phyloP scores from a whole-genome alignment of 2,113 vertebrate genomes.

The Morone saxatilis region DNA sequence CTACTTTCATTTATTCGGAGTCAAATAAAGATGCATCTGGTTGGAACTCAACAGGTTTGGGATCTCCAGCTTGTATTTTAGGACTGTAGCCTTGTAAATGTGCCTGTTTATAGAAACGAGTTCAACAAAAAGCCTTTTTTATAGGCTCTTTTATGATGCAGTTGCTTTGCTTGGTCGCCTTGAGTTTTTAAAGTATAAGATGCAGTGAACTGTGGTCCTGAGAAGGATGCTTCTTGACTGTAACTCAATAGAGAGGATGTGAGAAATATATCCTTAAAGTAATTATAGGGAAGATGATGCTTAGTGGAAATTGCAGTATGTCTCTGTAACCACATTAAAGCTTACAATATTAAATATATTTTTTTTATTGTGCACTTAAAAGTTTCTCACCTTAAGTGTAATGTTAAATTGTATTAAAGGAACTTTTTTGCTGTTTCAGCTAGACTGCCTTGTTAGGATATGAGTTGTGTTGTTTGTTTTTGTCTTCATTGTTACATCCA shows the following conservation, averaged over 20 bases:
- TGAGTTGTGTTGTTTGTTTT: slow-evolving; percentile 8
- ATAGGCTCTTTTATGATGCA: not conserved
- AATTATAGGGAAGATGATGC: slow-evolving; percentile 49
- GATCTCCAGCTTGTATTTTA: not conserved
- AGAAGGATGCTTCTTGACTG: slow-evolving; percentile 18
- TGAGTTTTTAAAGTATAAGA: slow-evolving; percentile 15
- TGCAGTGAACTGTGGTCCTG: slow-evolving; percentile 15
- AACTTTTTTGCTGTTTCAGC: slow-evolving; percentile 17
- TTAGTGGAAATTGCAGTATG: slow-evolving; percentile 36
- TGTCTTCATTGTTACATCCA: not conserved
- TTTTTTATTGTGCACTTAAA: not conserved
- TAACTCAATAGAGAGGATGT: slow-evolving; percentile 24
- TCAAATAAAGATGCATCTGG: not conserved
- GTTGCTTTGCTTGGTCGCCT: slow-evolving; percentile 1
- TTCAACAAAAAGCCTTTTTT: not conserved
- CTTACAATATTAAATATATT: slow-evolving; percentile 23
- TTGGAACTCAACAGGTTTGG: slow-evolving; percentile 81
- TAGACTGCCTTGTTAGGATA: not conserved
- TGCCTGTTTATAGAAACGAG: not conserved
- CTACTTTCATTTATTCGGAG: not conserved
- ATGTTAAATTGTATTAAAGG: not conserved
- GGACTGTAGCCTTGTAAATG: not conserved
- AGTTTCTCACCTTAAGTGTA: not conserved
- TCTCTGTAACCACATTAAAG: slow-evolving; percentile 28
- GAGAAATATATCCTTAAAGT: slow-evolving; percentile 54